Percentiles rank a stretch among this genome's conserved stretches.
Evolutionary conservation across 1,140 invertebrate genomes (phyloP).

Genomic region (Ips nitidus): DNA sequence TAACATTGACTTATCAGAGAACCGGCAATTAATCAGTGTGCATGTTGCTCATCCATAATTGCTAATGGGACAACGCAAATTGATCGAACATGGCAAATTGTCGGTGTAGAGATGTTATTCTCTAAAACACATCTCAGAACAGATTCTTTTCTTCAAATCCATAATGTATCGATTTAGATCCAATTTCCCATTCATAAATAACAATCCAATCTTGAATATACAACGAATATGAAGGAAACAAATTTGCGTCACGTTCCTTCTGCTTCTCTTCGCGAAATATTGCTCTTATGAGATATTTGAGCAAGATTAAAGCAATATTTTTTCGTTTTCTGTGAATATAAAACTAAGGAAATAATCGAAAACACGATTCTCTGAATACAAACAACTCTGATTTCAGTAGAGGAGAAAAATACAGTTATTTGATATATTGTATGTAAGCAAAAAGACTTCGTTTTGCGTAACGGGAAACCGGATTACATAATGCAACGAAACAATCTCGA

Average conservation of each 20-base stretch:
- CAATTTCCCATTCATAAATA: conserved; percentile 27
- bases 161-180: conserved; percentile 15
- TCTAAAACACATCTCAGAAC: too few species aligned
- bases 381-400: not conserved
- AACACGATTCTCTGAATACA: conserved; percentile 1
- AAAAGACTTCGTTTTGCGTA: too few species aligned
- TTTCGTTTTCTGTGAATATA: conserved; percentile 17
- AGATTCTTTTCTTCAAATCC: not conserved
- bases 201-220: conserved; percentile 23
- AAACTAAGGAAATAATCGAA: conserved; percentile 5
- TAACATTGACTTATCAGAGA: too few species aligned
- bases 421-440: too few species aligned
- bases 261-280: conserved; percentile 22
- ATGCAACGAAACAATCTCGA: not conserved
- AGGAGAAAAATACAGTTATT: not conserved
- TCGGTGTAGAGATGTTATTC: too few species aligned
- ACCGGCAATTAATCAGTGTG: too few species aligned
- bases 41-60: too few species aligned
- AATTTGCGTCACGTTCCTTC: conserved; percentile 27
- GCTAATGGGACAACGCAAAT: too few species aligned
- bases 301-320: conserved; percentile 22
- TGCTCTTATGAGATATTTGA: conserved; percentile 22
- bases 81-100: too few species aligned
- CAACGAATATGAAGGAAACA: conserved; percentile 22
- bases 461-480: too few species aligned